Base-by-base conservation (phyloP, 2,888 invertebrate genomes). In the Ormyrus nitidulus region DNA sequence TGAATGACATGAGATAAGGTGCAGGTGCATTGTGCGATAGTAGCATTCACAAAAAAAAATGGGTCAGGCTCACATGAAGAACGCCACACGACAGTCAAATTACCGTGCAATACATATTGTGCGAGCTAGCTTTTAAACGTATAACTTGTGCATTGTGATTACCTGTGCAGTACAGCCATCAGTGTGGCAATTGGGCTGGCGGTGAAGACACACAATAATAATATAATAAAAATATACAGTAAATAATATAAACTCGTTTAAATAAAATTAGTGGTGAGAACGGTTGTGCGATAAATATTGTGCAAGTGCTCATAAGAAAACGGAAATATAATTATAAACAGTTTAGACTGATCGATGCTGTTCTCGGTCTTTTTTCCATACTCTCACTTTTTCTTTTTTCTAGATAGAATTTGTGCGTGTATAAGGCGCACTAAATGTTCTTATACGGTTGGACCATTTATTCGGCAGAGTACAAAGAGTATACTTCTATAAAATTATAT, bases 161-260 rank as follows among this genome's bases (percentile, higher is more conserved):
- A 97, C 97, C 97, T 97, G 95, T 96, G 95, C 91, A 97, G 94
- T 91, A 97, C 95, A 93, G 96, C 96, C 96, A 97, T 96, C 94
- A 97, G 96, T 93, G 95, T 96, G 94, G 96, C 97, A 94, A 97
- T 95, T 93, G 97, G 96, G 96, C 97, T 96, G 95, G 93, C 94
- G 91, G 92, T 92, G 94, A 93, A 94, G 93, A 94, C 93, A 94
- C 93, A 94, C 92, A 93, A 92, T 93, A 93, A 92, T 93, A 90
- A 90, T 90, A 90, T 90, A 90, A 90, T 90, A 90, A 89, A 89
- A 90, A 89, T 89, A 89, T 88, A 88, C 87, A 87, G 88, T 85
- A 89, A 89, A 88, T 85, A 87, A 88, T 86, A 34, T 34, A 86
- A 87, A 87, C 85, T 89, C 85, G 89, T 89, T 88, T 86, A 87